These are phyloP conservation scores for Diabrotica undecimpunctata DNA, from an alignment of 1,140 invertebrate genomes.

Conservation along the genomic window DNA sequence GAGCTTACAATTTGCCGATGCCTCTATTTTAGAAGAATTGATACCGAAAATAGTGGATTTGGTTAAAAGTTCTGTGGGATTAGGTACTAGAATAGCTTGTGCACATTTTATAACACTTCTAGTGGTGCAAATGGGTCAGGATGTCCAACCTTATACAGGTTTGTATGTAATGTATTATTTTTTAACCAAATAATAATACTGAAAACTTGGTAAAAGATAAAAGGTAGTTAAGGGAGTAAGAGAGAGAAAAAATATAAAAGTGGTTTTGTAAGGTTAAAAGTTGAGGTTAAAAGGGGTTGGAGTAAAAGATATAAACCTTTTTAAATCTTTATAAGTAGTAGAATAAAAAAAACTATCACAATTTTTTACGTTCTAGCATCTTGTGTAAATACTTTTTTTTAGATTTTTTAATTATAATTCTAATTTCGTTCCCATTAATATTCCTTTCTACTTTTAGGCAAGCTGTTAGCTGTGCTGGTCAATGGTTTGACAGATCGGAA, in stretches of 20 bases:
- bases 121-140: slow-evolving; percentile 52
- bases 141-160: slow-evolving; percentile 64
- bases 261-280: background rate
- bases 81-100: slow-evolving; percentile 82
- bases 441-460: slow-evolving; percentile 50
- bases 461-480: slow-evolving; percentile 73
- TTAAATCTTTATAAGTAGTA: too few relatives aligned
- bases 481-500: slow-evolving; percentile 82
- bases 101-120: slow-evolving; percentile 80
- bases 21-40: slow-evolving; percentile 69
- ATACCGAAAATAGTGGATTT: slow-evolving; percentile 79
- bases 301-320: too few relatives aligned
- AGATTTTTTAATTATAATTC: background rate
- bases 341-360: too few relatives aligned
- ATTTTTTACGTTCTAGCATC: too few relatives aligned
- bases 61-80: slow-evolving; percentile 72
- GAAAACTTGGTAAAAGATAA: background rate
- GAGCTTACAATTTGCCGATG: slow-evolving; percentile 82
- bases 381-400: background rate
- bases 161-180: slow-evolving; percentile 14
- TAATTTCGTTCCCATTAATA: background rate
- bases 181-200: too few relatives aligned
- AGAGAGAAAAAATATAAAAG: background rate
- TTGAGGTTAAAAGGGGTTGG: too few relatives aligned
- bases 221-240: background rate